Evolutionary conservation across 2,113 vertebrate species (phyloP).

Genomic region (Triplophysa siluroides): DNA sequence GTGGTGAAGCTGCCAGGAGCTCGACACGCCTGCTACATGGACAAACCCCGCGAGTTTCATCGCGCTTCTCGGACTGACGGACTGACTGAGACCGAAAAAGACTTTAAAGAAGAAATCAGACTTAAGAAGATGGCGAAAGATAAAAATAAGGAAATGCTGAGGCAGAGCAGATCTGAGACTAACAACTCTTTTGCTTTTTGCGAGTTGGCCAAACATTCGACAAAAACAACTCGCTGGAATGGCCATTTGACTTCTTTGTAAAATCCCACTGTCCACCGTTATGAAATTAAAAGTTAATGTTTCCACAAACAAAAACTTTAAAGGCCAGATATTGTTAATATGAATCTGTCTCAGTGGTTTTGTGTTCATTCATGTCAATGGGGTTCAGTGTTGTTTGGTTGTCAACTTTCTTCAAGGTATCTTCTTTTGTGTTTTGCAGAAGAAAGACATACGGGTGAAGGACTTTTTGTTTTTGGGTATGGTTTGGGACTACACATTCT

Average conservation of each 20-base stretch:
- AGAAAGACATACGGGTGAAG: too few species aligned
- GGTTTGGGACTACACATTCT: not conserved
- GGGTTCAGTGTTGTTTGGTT: too few species aligned
- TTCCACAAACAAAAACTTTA: not conserved
- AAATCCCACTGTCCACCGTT: not conserved
- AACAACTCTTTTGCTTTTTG: not conserved
- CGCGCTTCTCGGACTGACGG: constrained; percentile 69
- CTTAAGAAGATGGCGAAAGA: not conserved
- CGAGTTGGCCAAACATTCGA: not conserved
- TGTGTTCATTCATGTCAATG: too few species aligned
- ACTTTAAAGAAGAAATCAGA: not conserved
- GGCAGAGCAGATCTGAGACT: not conserved
- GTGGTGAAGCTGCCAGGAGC: constrained; percentile 77
- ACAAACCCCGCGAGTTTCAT: constrained; percentile 89
- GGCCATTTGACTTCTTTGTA: too few species aligned
- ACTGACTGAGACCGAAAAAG: too few species aligned
- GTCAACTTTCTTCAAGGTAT: too few species aligned
- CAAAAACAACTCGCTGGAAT: not conserved
- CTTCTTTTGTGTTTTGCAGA: too few species aligned
- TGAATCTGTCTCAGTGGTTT: not conserved
- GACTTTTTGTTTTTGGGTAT: too few species aligned
- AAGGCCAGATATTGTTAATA: too few species aligned
- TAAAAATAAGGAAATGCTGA: not conserved
- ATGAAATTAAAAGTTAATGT: not conserved
- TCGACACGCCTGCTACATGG: constrained; percentile 92